phyloP scores from a whole-genome alignment of 2,797 vertebrate genomes.

The Sternotherus odoratus region DNA sequence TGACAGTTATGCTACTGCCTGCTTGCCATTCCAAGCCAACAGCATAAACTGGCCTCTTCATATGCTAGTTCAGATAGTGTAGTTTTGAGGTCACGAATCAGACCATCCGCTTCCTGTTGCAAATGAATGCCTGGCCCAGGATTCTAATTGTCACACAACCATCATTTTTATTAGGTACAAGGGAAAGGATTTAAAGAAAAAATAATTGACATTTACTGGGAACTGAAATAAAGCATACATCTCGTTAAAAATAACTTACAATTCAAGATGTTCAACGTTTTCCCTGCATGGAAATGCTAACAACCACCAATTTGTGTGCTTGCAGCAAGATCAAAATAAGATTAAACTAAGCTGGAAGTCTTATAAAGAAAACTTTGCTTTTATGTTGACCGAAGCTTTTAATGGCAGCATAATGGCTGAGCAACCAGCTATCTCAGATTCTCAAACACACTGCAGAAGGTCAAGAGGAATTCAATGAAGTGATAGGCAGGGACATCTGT shows the following conservation, averaged over 20 bases:
- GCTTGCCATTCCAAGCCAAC: background rate
- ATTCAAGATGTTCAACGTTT: background rate
- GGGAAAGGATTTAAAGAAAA: background rate
- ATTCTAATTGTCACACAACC: background rate
- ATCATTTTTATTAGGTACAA: background rate
- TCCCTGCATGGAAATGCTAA: fast-evolving
- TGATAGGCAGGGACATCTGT: slow-evolving; percentile 16
- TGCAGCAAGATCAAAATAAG: background rate
- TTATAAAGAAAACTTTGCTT: slow-evolving; percentile 10
- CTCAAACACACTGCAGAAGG: background rate
- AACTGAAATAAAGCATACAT: background rate
- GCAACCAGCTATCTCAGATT: background rate
- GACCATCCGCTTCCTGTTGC: background rate
- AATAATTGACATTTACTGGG: fast-evolving
- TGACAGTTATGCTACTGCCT: fast-evolving
- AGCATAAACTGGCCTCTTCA: fast-evolving
- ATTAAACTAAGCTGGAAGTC: background rate
- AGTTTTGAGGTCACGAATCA: background rate
- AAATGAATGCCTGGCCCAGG: background rate
- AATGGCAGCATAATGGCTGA: fast-evolving
- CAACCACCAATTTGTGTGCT: fast-evolving
- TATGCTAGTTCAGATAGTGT: fast-evolving
- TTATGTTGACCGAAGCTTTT: background rate
- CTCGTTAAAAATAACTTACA: background rate
- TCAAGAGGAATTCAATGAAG: background rate